Evolutionary conservation across 1,140 invertebrate genomes (phyloP).

Genomic region (Delia radicum): DNA sequence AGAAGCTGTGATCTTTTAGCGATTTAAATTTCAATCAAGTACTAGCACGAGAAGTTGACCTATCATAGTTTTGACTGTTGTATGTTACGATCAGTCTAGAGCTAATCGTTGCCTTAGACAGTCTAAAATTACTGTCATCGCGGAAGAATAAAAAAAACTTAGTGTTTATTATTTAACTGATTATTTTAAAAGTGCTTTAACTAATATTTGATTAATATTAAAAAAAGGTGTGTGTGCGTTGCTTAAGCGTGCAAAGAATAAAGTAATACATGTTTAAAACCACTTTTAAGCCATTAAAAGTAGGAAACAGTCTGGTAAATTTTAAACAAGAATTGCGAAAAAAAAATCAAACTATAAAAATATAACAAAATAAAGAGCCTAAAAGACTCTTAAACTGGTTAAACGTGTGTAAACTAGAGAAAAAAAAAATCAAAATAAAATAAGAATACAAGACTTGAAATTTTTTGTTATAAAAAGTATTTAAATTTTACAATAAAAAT

Average conservation of each 20-base stretch:
- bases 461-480: background rate
- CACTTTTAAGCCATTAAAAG: background rate
- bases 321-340: background rate
- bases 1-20: slow-evolving; percentile 13
- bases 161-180: background rate
- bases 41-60: slow-evolving; percentile 14
- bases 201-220: background rate
- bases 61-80: background rate
- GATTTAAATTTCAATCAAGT: too few relatives aligned
- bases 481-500: background rate
- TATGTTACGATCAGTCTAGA: slow-evolving; percentile 3
- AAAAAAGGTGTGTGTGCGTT: background rate
- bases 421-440: background rate
- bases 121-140: background rate
- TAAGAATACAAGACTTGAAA: too few relatives aligned
- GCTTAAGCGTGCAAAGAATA: background rate
- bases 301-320: background rate
- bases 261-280: background rate
- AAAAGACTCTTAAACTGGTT: background rate
- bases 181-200: background rate
- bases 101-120: slow-evolving; percentile 15
- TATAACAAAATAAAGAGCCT: background rate
- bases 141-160: background rate
- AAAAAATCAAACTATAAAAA: background rate
- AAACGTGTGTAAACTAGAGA: background rate